Evolutionary conservation across 2,888 invertebrate genomes (phyloP), one percentile per base, ranked within the genome.

Genomic region (Drosophila dives): DNA sequence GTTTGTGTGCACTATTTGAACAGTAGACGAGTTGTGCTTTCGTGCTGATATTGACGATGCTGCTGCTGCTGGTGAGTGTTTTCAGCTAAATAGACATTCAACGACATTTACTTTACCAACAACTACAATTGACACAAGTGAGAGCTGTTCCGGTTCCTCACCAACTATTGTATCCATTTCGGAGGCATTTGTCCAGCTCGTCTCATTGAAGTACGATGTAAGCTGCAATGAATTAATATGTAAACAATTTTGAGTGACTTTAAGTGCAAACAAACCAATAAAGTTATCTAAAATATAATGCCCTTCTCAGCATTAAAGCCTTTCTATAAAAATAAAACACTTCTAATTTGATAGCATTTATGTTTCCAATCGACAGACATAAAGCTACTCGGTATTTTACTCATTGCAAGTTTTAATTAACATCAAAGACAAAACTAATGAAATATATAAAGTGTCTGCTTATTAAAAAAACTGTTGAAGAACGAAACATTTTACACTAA

Each of bases 91-190:
- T 81, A 86, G 81, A 91, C 92, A 90, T 91, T 91, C 91, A 91
- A 92, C 92, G 92, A 92, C 93, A 93, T 92, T 93, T 93, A 93
- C 93, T 92, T 95, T 93, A 97, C 97, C 97, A 93, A 97, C 96
- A 93, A 97, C 94, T 92, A 97, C 94, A 94, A 96, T 96, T 84
- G 97, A 96, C 92, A 97, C 95, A 92, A 96, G 94, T 73, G 97
- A 96, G 91, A 96, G 95, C 87, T 96, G 95, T 92, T 96, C 96
- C 83, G 96, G 96, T 90, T 95, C 95, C 88, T 95, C 95, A 90
- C 95, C 95, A 85, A 94, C 94, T 83, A 92, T 91, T 81, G 93
- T 92, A 88, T 92, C 93, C 82, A 92, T 91, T 88, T 92, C 92
- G 61, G 92, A 92, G 60, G 92, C 91, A 86, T 91, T 92, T 72